These are phyloP conservation scores for Drosophila varians DNA, from an alignment of 1,140 invertebrate genomes.

Conservation along the genomic window DNA sequence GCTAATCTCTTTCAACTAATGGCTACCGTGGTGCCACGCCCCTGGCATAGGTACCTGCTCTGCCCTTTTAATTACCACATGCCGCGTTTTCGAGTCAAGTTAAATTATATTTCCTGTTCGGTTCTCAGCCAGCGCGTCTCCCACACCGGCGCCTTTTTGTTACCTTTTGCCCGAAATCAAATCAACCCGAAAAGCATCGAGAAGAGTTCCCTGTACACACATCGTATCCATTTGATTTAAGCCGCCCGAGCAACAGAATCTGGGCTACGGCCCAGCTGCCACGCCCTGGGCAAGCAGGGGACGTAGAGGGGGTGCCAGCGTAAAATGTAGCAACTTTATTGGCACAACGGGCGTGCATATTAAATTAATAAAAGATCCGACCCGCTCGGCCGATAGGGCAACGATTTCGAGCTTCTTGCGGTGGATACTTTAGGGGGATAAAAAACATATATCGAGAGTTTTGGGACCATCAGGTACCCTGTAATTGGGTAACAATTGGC, in stretches of 20 bases:
- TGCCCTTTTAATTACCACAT: constrained; percentile 81
- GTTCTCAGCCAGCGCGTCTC: constrained; percentile 42
- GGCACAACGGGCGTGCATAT: constrained; percentile 74
- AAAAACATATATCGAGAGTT: background rate
- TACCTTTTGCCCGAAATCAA: background rate
- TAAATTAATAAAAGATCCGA: constrained; percentile 70
- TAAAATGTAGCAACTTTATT: constrained; percentile 82
- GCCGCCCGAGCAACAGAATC: constrained; percentile 48
- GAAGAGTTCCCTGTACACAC: constrained; percentile 28
- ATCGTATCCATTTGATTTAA: constrained; percentile 68
- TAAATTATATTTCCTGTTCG: constrained; percentile 82
- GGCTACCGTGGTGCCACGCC: constrained; percentile 73
- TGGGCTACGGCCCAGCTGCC: constrained; percentile 43
- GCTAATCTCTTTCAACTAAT: constrained; percentile 69
- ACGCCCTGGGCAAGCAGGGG: constrained; percentile 28
- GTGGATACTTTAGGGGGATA: constrained; percentile 5
- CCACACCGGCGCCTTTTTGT: constrained; percentile 42
- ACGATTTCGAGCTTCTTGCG: constrained; percentile 20
- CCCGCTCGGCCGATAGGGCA: constrained; percentile 13
- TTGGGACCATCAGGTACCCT: constrained; percentile 6
- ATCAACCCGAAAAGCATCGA: constrained; percentile 42
- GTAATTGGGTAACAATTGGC: background rate
- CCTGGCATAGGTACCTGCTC: constrained; percentile 65
- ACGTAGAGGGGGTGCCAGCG: constrained; percentile 31
- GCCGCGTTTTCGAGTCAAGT: constrained; percentile 68